Percentiles rank a stretch among this genome's conserved stretches.
Conservation (phyloP, 2,113 vertebrate species). For the Cervus canadensis region DNA sequence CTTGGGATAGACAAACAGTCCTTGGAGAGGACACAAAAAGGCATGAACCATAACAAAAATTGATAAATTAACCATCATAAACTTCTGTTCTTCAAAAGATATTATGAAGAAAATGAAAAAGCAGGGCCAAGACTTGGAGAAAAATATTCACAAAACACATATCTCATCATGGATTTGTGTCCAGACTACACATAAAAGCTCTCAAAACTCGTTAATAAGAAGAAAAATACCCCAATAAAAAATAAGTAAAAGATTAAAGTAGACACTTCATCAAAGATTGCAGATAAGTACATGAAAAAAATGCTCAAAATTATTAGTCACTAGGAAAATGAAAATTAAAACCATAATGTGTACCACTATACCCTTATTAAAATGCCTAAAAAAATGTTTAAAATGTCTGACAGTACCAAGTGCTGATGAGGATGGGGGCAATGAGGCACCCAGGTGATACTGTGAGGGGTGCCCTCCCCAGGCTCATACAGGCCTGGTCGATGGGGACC, state of each 20-base stretch:
- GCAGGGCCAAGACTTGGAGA: not conserved
- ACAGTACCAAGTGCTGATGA: not conserved
- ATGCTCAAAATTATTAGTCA: not conserved
- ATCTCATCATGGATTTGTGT: not conserved
- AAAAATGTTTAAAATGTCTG: not conserved
- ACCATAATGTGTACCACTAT: rapidly evolving
- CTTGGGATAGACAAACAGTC: not conserved
- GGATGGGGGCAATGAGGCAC: not conserved
- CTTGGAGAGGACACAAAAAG: not conserved
- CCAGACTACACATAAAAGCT: not conserved
- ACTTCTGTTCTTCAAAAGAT: not conserved
- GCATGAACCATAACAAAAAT: not conserved
- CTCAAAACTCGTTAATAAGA: not conserved
- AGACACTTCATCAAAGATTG: not conserved
- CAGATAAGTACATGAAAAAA: not conserved
- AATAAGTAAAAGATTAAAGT: not conserved
- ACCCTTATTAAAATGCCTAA: not conserved
- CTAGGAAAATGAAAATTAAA: not conserved
- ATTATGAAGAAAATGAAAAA: not conserved
- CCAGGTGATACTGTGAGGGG: not conserved
- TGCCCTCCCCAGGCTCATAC: not conserved
- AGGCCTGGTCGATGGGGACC: rapidly evolving
- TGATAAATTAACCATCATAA: not conserved
- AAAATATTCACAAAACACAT: not conserved
- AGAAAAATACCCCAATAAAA: not conserved